Base-by-base conservation (phyloP, 2,888 invertebrate species). In the Meteorus colon region DNA sequence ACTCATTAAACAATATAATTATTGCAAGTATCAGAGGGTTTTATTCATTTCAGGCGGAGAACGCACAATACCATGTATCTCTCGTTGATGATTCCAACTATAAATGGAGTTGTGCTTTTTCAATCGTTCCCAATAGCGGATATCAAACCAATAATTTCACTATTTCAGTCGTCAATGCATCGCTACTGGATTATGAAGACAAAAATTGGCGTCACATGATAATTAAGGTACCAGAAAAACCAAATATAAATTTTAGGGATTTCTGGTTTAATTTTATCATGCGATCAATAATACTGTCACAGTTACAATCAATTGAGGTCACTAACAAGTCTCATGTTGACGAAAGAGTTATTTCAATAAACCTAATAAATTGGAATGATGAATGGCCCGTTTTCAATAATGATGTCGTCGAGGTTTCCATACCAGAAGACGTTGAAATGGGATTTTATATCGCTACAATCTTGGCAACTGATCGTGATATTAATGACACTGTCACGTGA, bases 321-420 rank as follows among this genome's bases (percentile, higher is more conserved):
- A 78, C 81, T 45, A 77, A 86, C 55, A 78, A 77, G 19, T 82
- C 86, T 24, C 89, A 89, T 77, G 80, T 85, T 4, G 91, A 91
- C n/a, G 85, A 83, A 8, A 89, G 90, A 12, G 84, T 85, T 3
- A 86, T 94, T 0, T 88, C 86, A 74, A 91, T 94, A 12, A 84
- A 91, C 74, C 90, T 95, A 62, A 88, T 90, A 41, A 94, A 95
- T 89, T 92, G 92, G 90, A 95, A 95, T 87, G 95, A 95, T 84
- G 94, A 95, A 86, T 82, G 90, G 79, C 95, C 95, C 0, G 91
- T 91, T 79, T 95, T 95, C 86, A 83, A 87, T 6, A 76, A 87
- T 3, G 81, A 84, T 16, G 85, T 87, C 4, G 87, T 89, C 48
- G 89, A 83, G 0, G 90, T 90, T 0, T 80, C 87, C 5, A 89